A percentile compares a stretch with the other conserved stretches of the same genome.
phyloP scores from a whole-genome alignment of 2,888 invertebrate species.

The Strigamia maritima region DNA sequence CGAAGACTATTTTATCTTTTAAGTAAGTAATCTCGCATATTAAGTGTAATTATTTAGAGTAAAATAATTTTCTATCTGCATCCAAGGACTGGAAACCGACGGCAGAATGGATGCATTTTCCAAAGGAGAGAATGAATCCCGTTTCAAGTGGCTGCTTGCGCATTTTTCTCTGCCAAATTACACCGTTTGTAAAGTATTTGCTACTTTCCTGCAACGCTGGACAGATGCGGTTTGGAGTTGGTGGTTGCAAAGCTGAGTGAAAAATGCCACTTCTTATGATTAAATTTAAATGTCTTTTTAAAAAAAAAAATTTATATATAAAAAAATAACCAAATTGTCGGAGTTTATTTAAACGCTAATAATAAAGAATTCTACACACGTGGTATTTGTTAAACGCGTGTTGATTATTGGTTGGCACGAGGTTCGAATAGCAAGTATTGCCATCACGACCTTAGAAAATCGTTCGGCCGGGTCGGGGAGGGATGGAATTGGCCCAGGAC shows the following conservation, averaged over 20 bases:
- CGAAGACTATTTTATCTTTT: neutral
- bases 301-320: too few relatives aligned
- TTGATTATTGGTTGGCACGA: neutral
- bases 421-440: neutral
- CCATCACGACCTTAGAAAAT: neutral
- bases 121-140: neutral
- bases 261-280: too few relatives aligned
- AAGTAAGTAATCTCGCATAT: neutral
- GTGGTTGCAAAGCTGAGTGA: neutral
- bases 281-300: too few relatives aligned
- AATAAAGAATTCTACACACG: neutral
- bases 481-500: conserved; percentile 27
- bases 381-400: neutral
- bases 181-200: neutral
- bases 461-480: conserved; percentile 21
- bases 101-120: neutral
- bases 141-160: neutral
- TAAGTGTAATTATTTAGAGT: neutral
- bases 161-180: neutral
- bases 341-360: neutral
- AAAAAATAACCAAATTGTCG: neutral
- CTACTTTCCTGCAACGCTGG: neutral
- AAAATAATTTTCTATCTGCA: neutral
- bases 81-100: neutral
- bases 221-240: neutral